Evolutionary conservation across 2,797 vertebrate genomes (phyloP).

Genomic region (Ptychobarbus kaznakovi): DNA sequence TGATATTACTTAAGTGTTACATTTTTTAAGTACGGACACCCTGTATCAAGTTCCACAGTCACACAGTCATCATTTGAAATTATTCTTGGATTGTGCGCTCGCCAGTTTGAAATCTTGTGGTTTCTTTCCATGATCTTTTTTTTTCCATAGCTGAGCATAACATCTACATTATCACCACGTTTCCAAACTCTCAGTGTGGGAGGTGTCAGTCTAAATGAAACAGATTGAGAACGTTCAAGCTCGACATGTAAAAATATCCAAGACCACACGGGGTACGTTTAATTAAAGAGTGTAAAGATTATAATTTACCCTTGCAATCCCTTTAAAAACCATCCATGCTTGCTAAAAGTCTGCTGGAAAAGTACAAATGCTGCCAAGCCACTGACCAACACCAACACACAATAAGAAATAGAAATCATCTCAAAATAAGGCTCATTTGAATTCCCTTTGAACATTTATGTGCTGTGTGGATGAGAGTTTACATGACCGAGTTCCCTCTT

Average conservation of each 20-base stretch:
- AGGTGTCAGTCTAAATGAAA: slow-evolving; percentile 38
- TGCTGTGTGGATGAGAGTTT: neutral
- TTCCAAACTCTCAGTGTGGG: slow-evolving; percentile 15
- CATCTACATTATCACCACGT: neutral
- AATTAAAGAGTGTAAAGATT: slow-evolving; percentile 55
- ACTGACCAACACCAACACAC: slow-evolving; percentile 20
- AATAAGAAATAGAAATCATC: slow-evolving; percentile 23
- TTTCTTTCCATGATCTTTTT: slow-evolving; percentile 16
- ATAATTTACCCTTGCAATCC: slow-evolving; percentile 40
- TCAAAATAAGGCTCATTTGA: slow-evolving; percentile 43
- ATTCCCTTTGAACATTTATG: slow-evolving; percentile 29
- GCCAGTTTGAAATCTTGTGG: slow-evolving; percentile 13
- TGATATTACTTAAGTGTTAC: too few species aligned
- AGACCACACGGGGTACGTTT: slow-evolving; percentile 47
- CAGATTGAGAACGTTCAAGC: slow-evolving; percentile 43
- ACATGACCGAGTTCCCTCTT: neutral
- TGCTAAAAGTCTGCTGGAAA: slow-evolving; percentile 50
- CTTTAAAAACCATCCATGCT: slow-evolving; percentile 32
- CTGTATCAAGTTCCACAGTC: slow-evolving; percentile 8
- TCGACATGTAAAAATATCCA: slow-evolving; percentile 60
- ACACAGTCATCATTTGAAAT: neutral
- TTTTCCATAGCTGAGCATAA: neutral
- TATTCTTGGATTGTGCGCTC: slow-evolving; percentile 15
- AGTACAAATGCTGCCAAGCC: slow-evolving; percentile 22
- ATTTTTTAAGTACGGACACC: neutral